Evolutionary conservation across 2,888 invertebrate species (phyloP).

Genomic region (Heliconius cydno): DNA sequence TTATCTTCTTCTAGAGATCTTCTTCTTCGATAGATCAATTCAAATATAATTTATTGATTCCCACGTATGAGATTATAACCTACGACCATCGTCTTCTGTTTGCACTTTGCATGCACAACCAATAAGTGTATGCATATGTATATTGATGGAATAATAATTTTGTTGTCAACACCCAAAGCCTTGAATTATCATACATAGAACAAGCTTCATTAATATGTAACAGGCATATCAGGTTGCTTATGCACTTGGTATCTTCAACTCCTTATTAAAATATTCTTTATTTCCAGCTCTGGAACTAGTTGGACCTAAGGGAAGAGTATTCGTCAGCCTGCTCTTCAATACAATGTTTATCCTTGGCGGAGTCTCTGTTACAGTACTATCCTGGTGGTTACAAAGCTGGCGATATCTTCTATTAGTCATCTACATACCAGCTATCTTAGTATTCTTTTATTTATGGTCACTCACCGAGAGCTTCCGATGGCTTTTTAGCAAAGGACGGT

Average conservation of each 20-base stretch:
- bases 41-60: neutral
- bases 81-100: neutral
- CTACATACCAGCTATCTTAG: conserved; percentile 73
- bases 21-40: neutral
- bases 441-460: conserved; percentile 72
- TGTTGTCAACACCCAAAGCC: neutral
- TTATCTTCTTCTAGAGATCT: too few species aligned
- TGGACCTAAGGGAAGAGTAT: conserved; percentile 77
- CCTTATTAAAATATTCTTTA: neutral
- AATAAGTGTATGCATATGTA: neutral
- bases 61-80: neutral
- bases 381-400: conserved; percentile 78
- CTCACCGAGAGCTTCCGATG: conserved; percentile 77
- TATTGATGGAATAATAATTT: neutral
- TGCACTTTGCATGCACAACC: neutral
- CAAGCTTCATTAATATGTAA: neutral
- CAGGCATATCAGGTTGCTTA: neutral
- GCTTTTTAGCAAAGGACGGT: conserved; percentile 85
- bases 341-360: conserved; percentile 80
- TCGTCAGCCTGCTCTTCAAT: conserved; percentile 76
- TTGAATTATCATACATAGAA: neutral
- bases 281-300: conserved; percentile 74
- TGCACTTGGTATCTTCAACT: neutral
- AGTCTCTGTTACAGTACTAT: conserved; percentile 72
- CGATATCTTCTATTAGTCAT: conserved; percentile 74